Evolutionary conservation across 2,888 invertebrate genomes (phyloP), one percentile per base, ranked within the genome.

Genomic region (Byasa hedistus): DNA sequence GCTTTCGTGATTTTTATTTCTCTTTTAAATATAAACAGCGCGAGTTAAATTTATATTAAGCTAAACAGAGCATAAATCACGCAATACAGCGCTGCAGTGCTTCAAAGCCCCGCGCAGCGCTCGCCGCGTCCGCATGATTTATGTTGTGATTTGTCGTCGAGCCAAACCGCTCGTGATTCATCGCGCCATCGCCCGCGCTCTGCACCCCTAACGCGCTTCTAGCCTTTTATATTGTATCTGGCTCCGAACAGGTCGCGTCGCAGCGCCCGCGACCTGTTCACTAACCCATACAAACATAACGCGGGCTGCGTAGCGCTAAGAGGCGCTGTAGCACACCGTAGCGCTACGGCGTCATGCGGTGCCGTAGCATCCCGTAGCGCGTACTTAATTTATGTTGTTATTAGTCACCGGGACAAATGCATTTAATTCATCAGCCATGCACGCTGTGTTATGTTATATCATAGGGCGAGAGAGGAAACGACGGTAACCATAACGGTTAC

Each of bases 381-480:
- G 8, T 10, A 10, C 3, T 63, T 76, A 74, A 84, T 84, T 84
- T 84, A 84, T 78, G 70, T 71, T 69, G 70, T 81, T 77, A 84
- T 84, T 84, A 83, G 84, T 84, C 83, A 76, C 77, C 76, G 79
- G 75, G 79, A 82, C 84, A 83, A 85, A 80, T 83, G 77, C 81
- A 70, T 72, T 70, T 76, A 76, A 79, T 79, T 77, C 61, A 68
- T 64, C 66, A 60, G 32, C 59, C 54, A 51, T 64, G 51, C 19
- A 19, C 32, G 39, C 32, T 36, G 44, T 21, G 10, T 32, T 32
- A 32, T 32, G 10, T 10, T 32, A 0, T 32, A 32, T 10, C 32
- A 32, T 32, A 32, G 10, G 1, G 7, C 32, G 7, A 10, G 8
- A 32, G 32, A n/a, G 8, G 10, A 32, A 32, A 32, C 7, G 32